Evolutionary conservation across 2,797 vertebrate species (phyloP).

Genomic region (Huso huso): DNA sequence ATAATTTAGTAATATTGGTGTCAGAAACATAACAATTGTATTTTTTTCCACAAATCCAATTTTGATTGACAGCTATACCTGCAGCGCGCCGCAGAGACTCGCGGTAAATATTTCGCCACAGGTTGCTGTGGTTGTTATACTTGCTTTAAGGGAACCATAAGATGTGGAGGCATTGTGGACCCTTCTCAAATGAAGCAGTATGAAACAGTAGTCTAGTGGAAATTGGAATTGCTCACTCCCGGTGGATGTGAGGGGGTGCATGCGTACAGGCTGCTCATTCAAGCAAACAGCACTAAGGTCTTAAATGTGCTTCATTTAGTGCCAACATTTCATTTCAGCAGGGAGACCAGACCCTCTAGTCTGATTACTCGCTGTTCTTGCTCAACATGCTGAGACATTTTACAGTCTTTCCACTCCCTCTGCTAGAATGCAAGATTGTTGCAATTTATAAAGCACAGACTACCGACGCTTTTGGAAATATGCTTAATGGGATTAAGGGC

Average conservation of each 20-base stretch:
- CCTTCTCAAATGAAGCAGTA: too few species aligned
- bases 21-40: too few species aligned
- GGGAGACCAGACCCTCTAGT: constrained; percentile 26
- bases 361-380: constrained; percentile 9
- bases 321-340: constrained; percentile 43
- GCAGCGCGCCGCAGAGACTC: too few species aligned
- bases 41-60: too few species aligned
- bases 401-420: not conserved
- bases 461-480: constrained; percentile 28
- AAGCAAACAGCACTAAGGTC: constrained; percentile 62
- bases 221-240: constrained; percentile 24
- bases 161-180: too few species aligned
- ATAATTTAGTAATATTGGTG: too few species aligned
- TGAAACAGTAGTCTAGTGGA: too few species aligned
- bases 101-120: too few species aligned
- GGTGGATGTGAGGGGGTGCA: constrained; percentile 33
- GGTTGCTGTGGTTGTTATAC: too few species aligned
- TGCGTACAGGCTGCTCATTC: constrained; percentile 61
- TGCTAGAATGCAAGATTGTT: constrained; percentile 23
- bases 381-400: not conserved
- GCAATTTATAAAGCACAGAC: constrained; percentile 8
- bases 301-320: constrained; percentile 63
- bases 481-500: constrained; percentile 34
- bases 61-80: too few species aligned
- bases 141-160: too few species aligned